Evolutionary conservation across 2,113 vertebrate species (phyloP), one percentile per base, ranked within the genome.

Genomic region (Emydocephalus ijimae): DNA sequence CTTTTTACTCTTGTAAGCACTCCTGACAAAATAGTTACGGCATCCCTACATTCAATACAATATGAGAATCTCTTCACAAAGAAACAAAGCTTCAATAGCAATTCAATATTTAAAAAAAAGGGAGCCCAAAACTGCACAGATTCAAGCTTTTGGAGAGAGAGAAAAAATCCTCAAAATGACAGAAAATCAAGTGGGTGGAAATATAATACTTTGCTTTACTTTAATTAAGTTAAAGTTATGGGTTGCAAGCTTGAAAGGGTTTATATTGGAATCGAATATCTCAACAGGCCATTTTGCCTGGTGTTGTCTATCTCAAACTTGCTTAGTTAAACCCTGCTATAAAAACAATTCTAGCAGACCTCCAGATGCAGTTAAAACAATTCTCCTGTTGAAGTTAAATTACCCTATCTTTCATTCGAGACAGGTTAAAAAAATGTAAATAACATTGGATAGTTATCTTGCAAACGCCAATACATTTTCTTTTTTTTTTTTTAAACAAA

Each of bases 181-280:
- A 20, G 39, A 56, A 26, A 29, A 87, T 48, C 34, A 91, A 92
- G 56, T 18, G 23, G 2, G 14, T 91, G 34, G 34, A 34, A 81
- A 91, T 94, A 45, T 64, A 93, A 11, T 34, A 55, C 93, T 94
- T 92, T 85, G 89, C 20, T 29, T 87, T n/a, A 88, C 11, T 91
- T 55, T 50, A 90, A 92, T 81, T 90, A 85, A 90, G 4, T 1
- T 92, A 92, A 94, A 54, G 64, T 0, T 56, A 24, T 23, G 52
- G 34, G 18, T 39, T 89, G 52, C 87, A 95, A 74, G 11, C 34
- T 26, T 50, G 55, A 61, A 69, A 57, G 34, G 45, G 18, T 90
- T 89, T 89, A 87, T 81, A 50, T 87, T 94, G 24, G 34, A 57
- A 90, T 92, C 54, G 45, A 85, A 52, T 14, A 64, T 52, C 52